phyloP scores from a whole-genome alignment of 2,888 invertebrate genomes.

The Diarsia rubi region DNA sequence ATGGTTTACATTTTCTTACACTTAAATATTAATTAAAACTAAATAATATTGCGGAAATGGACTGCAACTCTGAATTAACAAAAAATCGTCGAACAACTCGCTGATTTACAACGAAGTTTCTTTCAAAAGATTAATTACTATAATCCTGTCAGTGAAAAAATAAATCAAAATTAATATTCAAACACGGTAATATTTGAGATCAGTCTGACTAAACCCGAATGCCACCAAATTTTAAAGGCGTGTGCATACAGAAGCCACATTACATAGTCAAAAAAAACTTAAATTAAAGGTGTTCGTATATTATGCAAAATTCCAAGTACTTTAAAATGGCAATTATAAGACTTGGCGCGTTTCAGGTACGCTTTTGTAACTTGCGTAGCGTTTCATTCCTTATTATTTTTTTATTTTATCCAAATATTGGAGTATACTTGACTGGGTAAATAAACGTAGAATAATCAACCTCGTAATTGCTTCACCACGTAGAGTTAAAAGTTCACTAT shows the following conservation, averaged over 20 bases:
- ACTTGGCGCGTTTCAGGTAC: slow-evolving; percentile 72
- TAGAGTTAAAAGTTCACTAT: not conserved
- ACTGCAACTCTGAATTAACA: slow-evolving; percentile 28
- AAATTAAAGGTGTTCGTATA: slow-evolving; percentile 64
- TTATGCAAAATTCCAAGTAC: slow-evolving; percentile 74
- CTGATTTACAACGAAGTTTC: slow-evolving; percentile 1
- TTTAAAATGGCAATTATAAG: slow-evolving; percentile 72
- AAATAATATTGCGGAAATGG: slow-evolving; percentile 40
- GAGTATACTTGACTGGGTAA: slow-evolving; percentile 41
- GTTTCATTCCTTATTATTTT: slow-evolving; percentile 32
- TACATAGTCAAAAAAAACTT: slow-evolving; percentile 59
- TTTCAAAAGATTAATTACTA: slow-evolving; percentile 14
- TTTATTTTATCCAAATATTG: slow-evolving; percentile 13
- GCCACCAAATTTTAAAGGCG: slow-evolving; percentile 77
- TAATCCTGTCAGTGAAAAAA: slow-evolving; percentile 50
- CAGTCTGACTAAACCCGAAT: slow-evolving; percentile 79
- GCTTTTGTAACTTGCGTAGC: slow-evolving; percentile 67
- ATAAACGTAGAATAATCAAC: not conserved
- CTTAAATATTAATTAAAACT: slow-evolving; percentile 51
- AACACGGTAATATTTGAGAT: slow-evolving; percentile 73
- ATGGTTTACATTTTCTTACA: slow-evolving; percentile 56
- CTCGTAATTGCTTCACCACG: not conserved
- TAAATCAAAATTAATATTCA: slow-evolving; percentile 51
- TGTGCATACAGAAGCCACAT: slow-evolving; percentile 62
- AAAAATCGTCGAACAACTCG: slow-evolving; percentile 22